Evolutionary conservation across 2,888 invertebrate genomes (phyloP).

Genomic region (Melinaea marsaeus): DNA sequence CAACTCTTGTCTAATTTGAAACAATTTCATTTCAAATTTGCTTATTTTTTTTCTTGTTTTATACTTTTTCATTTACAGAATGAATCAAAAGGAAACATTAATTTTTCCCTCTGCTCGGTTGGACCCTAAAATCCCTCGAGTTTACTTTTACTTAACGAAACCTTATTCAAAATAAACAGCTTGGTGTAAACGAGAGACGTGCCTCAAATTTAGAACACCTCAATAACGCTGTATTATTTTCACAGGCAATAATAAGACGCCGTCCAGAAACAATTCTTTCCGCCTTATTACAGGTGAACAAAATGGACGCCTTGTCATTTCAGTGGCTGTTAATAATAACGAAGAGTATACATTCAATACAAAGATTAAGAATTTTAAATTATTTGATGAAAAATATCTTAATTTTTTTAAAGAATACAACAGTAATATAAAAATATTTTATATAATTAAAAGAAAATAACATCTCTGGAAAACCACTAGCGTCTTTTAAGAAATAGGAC

Average conservation of each 20-base stretch:
- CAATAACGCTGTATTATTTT: conserved; percentile 61
- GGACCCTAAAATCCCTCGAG: conserved; percentile 52
- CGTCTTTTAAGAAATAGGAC: too few relatives aligned
- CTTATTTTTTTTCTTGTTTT: conserved; percentile 3
- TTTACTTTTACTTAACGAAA: conserved; percentile 71
- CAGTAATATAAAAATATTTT: too few relatives aligned
- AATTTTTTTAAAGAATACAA: too few relatives aligned
- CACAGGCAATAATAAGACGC: conserved; percentile 53
- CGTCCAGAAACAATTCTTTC: conserved; percentile 33
- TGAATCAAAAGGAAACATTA: conserved; percentile 52
- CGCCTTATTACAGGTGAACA: conserved; percentile 24
- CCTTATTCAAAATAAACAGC: conserved; percentile 76
- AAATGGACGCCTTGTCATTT: conserved; percentile 21
- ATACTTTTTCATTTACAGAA: conserved; percentile 13
- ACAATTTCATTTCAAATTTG: not conserved
- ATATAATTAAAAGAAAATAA: too few relatives aligned
- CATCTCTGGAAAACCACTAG: too few relatives aligned
- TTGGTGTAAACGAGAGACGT: conserved; percentile 69
- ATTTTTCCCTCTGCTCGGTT: conserved; percentile 67
- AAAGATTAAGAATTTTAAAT: too few relatives aligned
- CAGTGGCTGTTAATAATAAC: too few relatives aligned
- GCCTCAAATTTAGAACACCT: conserved; percentile 60
- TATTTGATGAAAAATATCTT: too few relatives aligned
- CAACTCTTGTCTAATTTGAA: conserved; percentile 5
- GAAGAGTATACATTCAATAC: not conserved